Evolutionary conservation across 2,888 invertebrate genomes (phyloP), one percentile per base, ranked within the genome.

Genomic region (Terebella lapidaria): DNA sequence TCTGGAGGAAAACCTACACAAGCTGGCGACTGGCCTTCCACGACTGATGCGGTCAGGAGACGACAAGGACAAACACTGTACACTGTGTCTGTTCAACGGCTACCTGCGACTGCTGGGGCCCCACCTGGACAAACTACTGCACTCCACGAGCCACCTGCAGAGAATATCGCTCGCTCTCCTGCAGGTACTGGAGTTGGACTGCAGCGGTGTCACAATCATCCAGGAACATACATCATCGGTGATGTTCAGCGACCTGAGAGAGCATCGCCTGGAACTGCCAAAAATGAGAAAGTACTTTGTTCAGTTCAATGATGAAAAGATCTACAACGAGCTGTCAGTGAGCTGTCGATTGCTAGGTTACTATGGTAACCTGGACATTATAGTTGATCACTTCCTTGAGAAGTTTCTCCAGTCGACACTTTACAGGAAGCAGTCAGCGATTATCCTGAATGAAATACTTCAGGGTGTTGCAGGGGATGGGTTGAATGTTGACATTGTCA

Each of bases 311-410:
- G 72, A 72, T 58, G 69, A 72, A 20, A 63, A 63, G 18, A 69
- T 77, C 52, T 66, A 67, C 45, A 54, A 68, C 27, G 68, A 69
- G 30, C 54, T 75, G 2, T 56, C 68, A 27, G 59, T 58, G 25
- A 64, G 70, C 10, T 75, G 75, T 55, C 63, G 65, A 18, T 57
- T 71, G 10, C 65, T 76, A 5, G 76, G 75, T 30, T 66, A 67
- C 58, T 71, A 73, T 63, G 77, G 77, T 30, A 71, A 75, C 58
- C 59, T 73, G 2, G 64, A 67, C 29, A 61, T 75, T 3, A 57
- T 77, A 18, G 66, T 74, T 15, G 78, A 77, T 56, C 71, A 74
- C 61, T 71, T 78, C 53, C 59, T 75, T 63, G 77, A 77, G 26
- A 57, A 74, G 25, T 72, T 71, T 56, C 71, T 70, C 49, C 73